A percentile compares a stretch with the other conserved stretches of the same genome.
Conservation (phyloP, 2,888 invertebrate genomes). For the Drosophila rellima region DNA sequence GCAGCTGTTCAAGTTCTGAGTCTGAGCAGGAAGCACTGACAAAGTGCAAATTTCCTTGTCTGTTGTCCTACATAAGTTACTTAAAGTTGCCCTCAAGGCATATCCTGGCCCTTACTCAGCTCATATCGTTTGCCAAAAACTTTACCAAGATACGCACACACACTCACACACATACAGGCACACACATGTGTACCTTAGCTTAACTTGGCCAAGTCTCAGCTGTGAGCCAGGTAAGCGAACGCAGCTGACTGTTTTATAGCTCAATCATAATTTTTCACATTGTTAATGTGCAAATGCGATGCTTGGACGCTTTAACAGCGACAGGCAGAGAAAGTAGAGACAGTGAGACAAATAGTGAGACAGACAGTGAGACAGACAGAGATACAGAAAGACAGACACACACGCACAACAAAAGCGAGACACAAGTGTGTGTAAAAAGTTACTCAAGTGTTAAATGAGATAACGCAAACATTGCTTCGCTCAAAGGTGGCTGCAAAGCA, state of each 20-base stretch:
- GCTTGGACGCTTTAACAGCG: conserved; percentile 47
- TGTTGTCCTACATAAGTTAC: conserved; percentile 50
- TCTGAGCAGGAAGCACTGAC: conserved; percentile 63
- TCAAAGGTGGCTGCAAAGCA: conserved; percentile 22
- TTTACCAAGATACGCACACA: conserved; percentile 22
- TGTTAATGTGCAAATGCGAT: conserved; percentile 80
- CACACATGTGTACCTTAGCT: conserved; percentile 20
- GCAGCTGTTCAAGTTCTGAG: conserved; percentile 50
- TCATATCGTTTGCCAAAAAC: conserved; percentile 42
- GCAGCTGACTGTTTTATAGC: conserved; percentile 82
- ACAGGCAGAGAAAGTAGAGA: conserved; percentile 6
- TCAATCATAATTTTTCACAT: conserved; percentile 82
- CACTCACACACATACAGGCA: not conserved
- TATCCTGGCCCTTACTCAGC: conserved; percentile 30
- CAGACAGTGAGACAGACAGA: conserved; percentile 10
- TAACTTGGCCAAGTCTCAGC: conserved; percentile 33
- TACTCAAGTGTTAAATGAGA: conserved; percentile 80
- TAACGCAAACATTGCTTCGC: conserved; percentile 67
- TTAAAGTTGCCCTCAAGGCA: conserved; percentile 47
- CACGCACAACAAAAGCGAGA: conserved; percentile 29
- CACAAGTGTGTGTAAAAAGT: conserved; percentile 58
- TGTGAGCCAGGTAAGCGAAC: conserved; percentile 39
- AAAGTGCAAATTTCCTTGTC: conserved; percentile 75
- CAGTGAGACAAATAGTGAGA: not conserved
- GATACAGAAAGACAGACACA: conserved; percentile 10